phyloP scores from a whole-genome alignment of 2,113 vertebrate genomes.

The Salvelinus sp. region DNA sequence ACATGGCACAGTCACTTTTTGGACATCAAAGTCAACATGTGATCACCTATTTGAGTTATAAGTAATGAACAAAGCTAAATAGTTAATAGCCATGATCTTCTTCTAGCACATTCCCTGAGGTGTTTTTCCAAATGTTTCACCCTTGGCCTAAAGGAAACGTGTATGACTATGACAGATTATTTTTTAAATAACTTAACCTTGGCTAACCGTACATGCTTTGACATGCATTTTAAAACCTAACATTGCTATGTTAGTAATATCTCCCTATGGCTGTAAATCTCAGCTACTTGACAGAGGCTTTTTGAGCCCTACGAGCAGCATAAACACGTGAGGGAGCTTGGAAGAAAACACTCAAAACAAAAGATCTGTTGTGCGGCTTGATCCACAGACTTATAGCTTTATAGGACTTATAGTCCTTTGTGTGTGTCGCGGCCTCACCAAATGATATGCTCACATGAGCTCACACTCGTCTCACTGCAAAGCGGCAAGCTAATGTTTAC shows the following conservation, averaged over 20 bases:
- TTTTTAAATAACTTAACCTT: neutral
- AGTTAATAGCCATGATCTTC: no score
- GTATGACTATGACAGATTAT: neutral
- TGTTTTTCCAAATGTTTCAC: neutral
- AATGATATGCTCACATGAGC: neutral
- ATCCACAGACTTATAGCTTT: constrained; percentile 9
- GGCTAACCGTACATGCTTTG: neutral
- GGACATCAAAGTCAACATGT: no score
- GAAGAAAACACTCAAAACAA: constrained; percentile 47
- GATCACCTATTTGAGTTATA: no score
- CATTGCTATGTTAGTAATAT: constrained; percentile 16
- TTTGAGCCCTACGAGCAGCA: constrained; percentile 15
- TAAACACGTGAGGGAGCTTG: constrained; percentile 53
- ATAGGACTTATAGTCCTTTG: neutral
- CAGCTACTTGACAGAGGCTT: neutral
- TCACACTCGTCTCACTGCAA: no score
- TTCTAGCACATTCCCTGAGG: neutral
- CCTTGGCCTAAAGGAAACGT: neutral
- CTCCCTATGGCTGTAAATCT: constrained; percentile 11
- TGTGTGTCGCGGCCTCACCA: constrained; percentile 2
- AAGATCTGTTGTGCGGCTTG: constrained; percentile 40
- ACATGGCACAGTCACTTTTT: no score
- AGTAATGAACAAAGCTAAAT: no score
- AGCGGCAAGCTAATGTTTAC: no score
- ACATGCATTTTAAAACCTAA: neutral